Evolutionary conservation across 2,113 vertebrate genomes (phyloP), one percentile per base, ranked within the genome.

Genomic region (Solenodon paradoxus): DNA sequence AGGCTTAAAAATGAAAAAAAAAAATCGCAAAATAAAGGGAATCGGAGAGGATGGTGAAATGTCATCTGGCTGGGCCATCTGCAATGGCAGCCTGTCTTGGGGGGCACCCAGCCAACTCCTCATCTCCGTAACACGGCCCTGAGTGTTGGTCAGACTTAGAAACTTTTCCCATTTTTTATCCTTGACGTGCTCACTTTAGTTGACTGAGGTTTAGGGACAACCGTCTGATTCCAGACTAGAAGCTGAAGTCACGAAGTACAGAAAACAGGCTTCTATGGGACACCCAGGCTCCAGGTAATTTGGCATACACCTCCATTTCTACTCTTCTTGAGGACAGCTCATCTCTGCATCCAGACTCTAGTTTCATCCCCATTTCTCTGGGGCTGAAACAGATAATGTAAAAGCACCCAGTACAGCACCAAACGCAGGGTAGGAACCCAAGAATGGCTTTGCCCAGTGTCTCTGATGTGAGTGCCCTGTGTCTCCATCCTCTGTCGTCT

Each of bases 1-100:
- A 82, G 86, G 66, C 88, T n/a, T n/a, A n/a, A n/a, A n/a, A n/a
- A n/a, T n/a, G 91, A 92, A 90, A 90, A 74, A 92, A 79, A 92
- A 87, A 92, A 90, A 94, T 94, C 88, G 85, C 61, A 53, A 88
- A 97, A 94, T 96, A 92, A 94, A 97, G 90, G 88, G 83, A 88
- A 71, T 47, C 90, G 85, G 95, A 97, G 94, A 80, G 90, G 90
- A 96, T 68, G 9, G 5, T 95, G 94, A 92, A 94, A 88, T 77
- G 85, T 95, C 84, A 88, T 92, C 92, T 92, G 96, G 94, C 77
- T 84, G 13, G 26, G 92, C 95, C 95, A 84, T 85, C 95, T 97
- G 97, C 88, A 86, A 49, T 42, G n/a, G n/a, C n/a, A n/a, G n/a
- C n/a, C n/a, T n/a, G n/a, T n/a, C n/a, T n/a, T n/a, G n/a, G n/a